phyloP scores from a whole-genome alignment of 1,140 invertebrate species.

The Drosophila sechellia region DNA sequence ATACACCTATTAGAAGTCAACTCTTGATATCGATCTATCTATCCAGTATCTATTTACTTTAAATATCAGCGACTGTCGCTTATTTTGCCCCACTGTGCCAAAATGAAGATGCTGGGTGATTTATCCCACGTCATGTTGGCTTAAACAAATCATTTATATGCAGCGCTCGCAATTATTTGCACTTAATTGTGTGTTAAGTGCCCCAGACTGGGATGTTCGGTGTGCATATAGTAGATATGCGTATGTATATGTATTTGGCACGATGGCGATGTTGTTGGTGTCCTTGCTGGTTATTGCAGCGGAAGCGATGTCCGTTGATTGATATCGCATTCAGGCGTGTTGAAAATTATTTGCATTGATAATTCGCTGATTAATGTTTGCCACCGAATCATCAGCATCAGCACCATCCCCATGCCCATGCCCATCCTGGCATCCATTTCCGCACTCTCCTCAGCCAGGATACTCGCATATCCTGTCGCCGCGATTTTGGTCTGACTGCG shows the following conservation, averaged over 20 bases:
- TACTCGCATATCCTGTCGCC: constrained; percentile 46
- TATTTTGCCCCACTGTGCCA: constrained; percentile 1
- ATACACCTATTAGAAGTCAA: too few species aligned
- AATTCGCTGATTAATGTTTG: constrained; percentile 83
- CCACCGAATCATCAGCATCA: constrained; percentile 48
- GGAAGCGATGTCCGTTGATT: constrained; percentile 79
- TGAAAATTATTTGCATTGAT: constrained; percentile 83
- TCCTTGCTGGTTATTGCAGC: constrained; percentile 59
- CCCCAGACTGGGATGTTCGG: constrained; percentile 58
- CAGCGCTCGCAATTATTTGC: constrained; percentile 82
- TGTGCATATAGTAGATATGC: not conserved
- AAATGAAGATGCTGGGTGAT: constrained; percentile 62
- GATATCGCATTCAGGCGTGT: constrained; percentile 82
- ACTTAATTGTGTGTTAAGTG: constrained; percentile 83
- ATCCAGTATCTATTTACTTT: too few species aligned
- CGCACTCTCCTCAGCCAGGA: constrained; percentile 2
- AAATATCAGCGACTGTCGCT: not conserved
- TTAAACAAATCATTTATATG: constrained; percentile 83
- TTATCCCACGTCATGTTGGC: constrained; percentile 71
- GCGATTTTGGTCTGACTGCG: constrained; percentile 67
- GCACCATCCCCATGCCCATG: too few species aligned
- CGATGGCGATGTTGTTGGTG: constrained; percentile 30
- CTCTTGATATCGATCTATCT: too few species aligned
- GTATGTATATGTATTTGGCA: constrained; percentile 6
- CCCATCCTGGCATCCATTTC: not conserved